A percentile compares a stretch with the other conserved stretches of the same genome.
Evolutionary conservation across 2,888 invertebrate species (phyloP).

Genomic region (Norana najaformis): DNA sequence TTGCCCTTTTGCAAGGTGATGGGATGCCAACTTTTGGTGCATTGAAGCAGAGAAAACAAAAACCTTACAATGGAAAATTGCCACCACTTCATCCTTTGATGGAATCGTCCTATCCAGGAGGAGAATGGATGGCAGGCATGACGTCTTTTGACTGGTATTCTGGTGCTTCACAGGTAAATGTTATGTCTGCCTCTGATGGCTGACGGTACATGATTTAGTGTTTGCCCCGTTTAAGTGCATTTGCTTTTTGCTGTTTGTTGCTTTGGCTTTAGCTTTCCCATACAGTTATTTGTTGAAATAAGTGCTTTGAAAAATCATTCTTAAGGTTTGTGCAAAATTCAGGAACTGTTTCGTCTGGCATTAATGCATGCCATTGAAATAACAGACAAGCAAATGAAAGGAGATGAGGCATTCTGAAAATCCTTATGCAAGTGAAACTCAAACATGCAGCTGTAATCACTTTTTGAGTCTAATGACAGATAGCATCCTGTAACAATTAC

Average conservation of each 20-base stretch:
- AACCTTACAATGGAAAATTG: not conserved
- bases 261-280: not conserved
- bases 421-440: not conserved
- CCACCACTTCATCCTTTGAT: not conserved
- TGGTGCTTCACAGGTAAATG: conserved; percentile 2
- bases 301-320: not conserved
- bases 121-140: not conserved
- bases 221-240: not conserved
- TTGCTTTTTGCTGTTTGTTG: not conserved
- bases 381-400: not conserved
- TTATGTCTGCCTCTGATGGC: not conserved
- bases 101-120: not conserved
- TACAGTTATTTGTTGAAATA: not conserved
- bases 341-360: not conserved
- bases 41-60: not conserved
- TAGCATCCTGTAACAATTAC: not conserved
- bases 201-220: not conserved
- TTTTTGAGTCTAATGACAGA: not conserved
- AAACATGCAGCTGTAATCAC: not conserved
- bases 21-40: not conserved
- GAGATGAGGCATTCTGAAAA: not conserved
- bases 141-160: conserved; percentile 19
- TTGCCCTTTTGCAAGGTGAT: not conserved
- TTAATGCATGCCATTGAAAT: not conserved
- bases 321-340: not conserved